A percentile compares a stretch with the other conserved stretches of the same genome.
These are phyloP conservation scores for Andricus quercusramuli DNA, from an alignment of 2,888 invertebrate species.

Conservation along the genomic window DNA sequence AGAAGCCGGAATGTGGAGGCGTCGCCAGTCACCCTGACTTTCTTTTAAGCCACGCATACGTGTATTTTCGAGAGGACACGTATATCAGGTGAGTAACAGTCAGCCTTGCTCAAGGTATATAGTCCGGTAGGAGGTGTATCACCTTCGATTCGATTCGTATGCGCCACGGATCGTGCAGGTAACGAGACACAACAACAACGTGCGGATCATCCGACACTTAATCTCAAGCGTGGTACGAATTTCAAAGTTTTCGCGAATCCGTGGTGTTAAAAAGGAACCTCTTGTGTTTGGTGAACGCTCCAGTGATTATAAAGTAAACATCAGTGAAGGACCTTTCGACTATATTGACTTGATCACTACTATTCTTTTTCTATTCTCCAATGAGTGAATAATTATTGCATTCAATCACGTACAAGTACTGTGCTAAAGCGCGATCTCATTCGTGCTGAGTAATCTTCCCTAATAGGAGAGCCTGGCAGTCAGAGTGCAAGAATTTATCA, in stretches of 20 bases:
- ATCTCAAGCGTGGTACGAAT: conserved; percentile 20
- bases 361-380: background rate
- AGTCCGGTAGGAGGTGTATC: conserved; percentile 15
- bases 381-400: conserved; percentile 14
- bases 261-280: conserved; percentile 1
- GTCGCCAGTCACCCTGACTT: conserved; percentile 78
- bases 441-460: background rate
- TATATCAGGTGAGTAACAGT: conserved; percentile 56
- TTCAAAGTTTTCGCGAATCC: conserved; percentile 27
- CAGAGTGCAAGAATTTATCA: conserved; percentile 2
- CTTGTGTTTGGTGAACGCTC: conserved; percentile 19
- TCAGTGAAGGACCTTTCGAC: conserved; percentile 22
- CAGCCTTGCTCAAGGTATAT: conserved; percentile 44
- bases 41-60: conserved; percentile 70
- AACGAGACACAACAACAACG: conserved; percentile 26
- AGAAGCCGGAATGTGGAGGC: conserved; percentile 76
- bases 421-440: background rate
- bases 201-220: conserved; percentile 4
- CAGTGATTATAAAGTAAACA: conserved; percentile 5
- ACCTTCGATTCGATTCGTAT: conserved; percentile 26
- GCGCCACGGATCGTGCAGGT: conserved; percentile 21
- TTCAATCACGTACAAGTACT: background rate
- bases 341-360: background rate
- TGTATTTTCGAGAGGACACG: conserved; percentile 57
- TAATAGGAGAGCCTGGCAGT: background rate